Percentiles rank a stretch among this genome's conserved stretches.
Conservation (phyloP, 2,888 invertebrate species). For the Timema podura region DNA sequence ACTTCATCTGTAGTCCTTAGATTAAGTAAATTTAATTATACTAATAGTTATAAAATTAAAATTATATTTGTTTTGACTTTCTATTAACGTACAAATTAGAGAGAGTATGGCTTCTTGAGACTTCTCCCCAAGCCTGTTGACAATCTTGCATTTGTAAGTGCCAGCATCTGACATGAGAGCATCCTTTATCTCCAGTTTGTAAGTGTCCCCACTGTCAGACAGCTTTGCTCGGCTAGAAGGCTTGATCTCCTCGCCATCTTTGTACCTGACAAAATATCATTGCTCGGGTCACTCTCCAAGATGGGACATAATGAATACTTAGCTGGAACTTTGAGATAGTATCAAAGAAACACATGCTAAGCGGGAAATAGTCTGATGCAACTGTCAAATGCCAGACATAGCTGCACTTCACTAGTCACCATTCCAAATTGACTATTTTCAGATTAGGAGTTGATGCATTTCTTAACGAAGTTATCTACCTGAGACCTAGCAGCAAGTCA, state of each 20-base stretch:
- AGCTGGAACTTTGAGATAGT: too few relatives aligned
- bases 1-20: too few relatives aligned
- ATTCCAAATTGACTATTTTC: too few relatives aligned
- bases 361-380: too few relatives aligned
- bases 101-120: conserved; percentile 66
- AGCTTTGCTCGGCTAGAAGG: conserved; percentile 59
- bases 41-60: background rate
- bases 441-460: too few relatives aligned
- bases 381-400: too few relatives aligned
- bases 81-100: conserved; percentile 60
- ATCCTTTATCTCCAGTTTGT: conserved; percentile 67
- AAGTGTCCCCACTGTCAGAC: conserved; percentile 63
- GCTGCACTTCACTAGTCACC: too few relatives aligned
- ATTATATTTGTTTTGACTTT: too few relatives aligned
- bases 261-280: conserved; percentile 45
- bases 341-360: too few relatives aligned
- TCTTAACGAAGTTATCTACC: too few relatives aligned
- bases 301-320: background rate
- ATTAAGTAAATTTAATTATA: too few relatives aligned
- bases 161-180: conserved; percentile 70
- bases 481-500: too few relatives aligned
- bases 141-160: conserved; percentile 74
- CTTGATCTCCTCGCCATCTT: conserved; percentile 68
- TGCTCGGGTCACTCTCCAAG: conserved; percentile 4
- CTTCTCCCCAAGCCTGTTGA: conserved; percentile 79